Evolutionary conservation across 1,140 invertebrate species (phyloP).

Genomic region (Caenorhabditis briggsae): DNA sequence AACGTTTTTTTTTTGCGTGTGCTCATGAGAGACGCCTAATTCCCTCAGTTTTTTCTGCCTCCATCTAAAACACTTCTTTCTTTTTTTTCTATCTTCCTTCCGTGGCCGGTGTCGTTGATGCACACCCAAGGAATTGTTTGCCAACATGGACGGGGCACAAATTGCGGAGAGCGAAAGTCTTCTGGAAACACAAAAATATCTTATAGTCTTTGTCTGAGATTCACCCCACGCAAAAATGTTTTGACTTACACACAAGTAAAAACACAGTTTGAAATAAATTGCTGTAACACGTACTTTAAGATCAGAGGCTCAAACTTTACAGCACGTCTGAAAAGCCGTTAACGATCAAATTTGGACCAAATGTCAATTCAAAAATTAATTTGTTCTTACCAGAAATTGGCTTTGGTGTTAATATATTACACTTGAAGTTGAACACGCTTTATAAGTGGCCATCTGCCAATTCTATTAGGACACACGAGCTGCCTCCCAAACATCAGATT

Average conservation of each 20-base stretch:
- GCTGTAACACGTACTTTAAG: too few relatives aligned
- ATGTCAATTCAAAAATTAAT: too few relatives aligned
- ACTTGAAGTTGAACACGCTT: background rate
- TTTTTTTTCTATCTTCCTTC: background rate
- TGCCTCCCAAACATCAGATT: background rate
- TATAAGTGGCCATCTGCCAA: background rate
- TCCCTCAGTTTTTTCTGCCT: conserved; percentile 7
- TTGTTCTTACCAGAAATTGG: too few relatives aligned
- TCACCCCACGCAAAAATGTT: conserved; percentile 35
- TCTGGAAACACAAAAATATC: conserved; percentile 34
- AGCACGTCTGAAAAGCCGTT: too few relatives aligned
- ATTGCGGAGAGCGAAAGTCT: conserved; percentile 21
- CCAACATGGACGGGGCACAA: conserved; percentile 10
- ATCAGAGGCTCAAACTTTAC: too few relatives aligned
- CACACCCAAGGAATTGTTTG: conserved; percentile 38
- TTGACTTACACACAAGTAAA: background rate
- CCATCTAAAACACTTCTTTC: conserved; percentile 15
- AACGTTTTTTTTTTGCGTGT: conserved; percentile 7
- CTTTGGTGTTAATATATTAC: background rate
- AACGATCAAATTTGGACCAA: too few relatives aligned
- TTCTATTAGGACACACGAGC: background rate
- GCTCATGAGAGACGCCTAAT: conserved; percentile 36
- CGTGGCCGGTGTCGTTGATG: conserved; percentile 44
- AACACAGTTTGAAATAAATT: too few relatives aligned
- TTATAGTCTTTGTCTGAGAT: background rate